A percentile compares a stretch with the other conserved stretches of the same genome.
Conservation (phyloP, 2,888 invertebrate genomes). For the Drosophila fungiperda region DNA sequence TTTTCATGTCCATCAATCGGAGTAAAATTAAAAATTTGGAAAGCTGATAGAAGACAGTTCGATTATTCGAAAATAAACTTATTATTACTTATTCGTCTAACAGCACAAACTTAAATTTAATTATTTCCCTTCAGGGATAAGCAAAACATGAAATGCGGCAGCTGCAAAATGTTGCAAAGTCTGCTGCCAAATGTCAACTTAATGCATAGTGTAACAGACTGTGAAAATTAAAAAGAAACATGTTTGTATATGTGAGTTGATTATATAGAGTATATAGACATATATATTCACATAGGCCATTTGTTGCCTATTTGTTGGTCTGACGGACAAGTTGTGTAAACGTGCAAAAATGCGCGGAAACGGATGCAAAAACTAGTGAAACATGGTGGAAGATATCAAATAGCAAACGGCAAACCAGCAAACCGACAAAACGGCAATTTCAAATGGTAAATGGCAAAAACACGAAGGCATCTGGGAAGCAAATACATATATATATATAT, state of each 20-base stretch:
- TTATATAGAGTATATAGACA: neutral
- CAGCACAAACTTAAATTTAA: neutral
- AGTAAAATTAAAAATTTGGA: neutral
- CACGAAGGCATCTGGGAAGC: slow-evolving; percentile 49
- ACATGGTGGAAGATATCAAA: slow-evolving; percentile 52
- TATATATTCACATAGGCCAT: slow-evolving; percentile 1
- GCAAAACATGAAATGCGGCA: slow-evolving; percentile 8
- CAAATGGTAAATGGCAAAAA: slow-evolving; percentile 53
- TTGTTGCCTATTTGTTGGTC: slow-evolving; percentile 50
- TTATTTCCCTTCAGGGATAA: neutral
- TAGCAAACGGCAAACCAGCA: slow-evolving; percentile 42
- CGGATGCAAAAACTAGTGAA: slow-evolving; percentile 46
- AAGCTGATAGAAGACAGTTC: neutral
- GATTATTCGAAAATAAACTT: neutral
- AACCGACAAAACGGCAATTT: neutral
- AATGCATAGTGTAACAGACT: slow-evolving; percentile 43
- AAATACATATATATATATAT: slow-evolving; percentile 51
- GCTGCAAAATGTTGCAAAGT: slow-evolving; percentile 15
- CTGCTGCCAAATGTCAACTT: slow-evolving; percentile 58
- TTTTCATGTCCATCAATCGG: neutral
- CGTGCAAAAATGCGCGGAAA: slow-evolving; percentile 63
- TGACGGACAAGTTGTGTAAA: slow-evolving; percentile 65
- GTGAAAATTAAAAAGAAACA: slow-evolving; percentile 17
- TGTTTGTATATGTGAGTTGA: neutral
- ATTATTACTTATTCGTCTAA: neutral